phyloP scores from a whole-genome alignment of 2,797 vertebrate genomes.

The Diplodus sargus region DNA sequence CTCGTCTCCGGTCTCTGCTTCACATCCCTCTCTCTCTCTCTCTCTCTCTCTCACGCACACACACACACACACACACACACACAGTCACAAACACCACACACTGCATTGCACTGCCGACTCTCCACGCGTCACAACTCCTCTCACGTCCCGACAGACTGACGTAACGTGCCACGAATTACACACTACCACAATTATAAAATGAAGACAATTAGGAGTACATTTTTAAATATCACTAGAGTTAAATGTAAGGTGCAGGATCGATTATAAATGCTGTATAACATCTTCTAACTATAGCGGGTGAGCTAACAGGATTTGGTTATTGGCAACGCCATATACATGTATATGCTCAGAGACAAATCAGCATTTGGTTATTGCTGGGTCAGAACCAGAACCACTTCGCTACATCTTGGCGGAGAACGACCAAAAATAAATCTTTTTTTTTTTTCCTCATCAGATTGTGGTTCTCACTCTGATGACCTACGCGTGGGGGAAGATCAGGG shows the following conservation, averaged over 20 bases:
- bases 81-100: slow-evolving; percentile 27
- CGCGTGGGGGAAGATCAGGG: slow-evolving; percentile 26
- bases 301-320: slow-evolving; percentile 86
- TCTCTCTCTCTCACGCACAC: too few species aligned
- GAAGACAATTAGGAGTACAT: slow-evolving; percentile 74
- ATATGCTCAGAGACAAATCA: slow-evolving; percentile 78
- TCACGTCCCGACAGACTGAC: slow-evolving; percentile 53
- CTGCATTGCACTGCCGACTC: slow-evolving; percentile 66
- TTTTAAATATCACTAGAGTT: slow-evolving; percentile 81
- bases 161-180: slow-evolving; percentile 68
- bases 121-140: slow-evolving; percentile 37
- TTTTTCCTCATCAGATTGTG: slow-evolving; percentile 40
- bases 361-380: slow-evolving; percentile 85
- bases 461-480: slow-evolving; percentile 44
- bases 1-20: slow-evolving; percentile 44
- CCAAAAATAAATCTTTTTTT: slow-evolving; percentile 47
- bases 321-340: slow-evolving; percentile 77
- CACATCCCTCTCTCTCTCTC: neutral
- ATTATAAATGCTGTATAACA: slow-evolving; percentile 83
- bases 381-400: slow-evolving; percentile 68
- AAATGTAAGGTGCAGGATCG: slow-evolving; percentile 85
- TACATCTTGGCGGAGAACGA: slow-evolving; percentile 77
- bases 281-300: slow-evolving; percentile 76
- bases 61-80: slow-evolving; percentile 12
- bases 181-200: slow-evolving; percentile 70